Conservation (phyloP, 2,888 invertebrate species). For the Cephus pulcher region DNA sequence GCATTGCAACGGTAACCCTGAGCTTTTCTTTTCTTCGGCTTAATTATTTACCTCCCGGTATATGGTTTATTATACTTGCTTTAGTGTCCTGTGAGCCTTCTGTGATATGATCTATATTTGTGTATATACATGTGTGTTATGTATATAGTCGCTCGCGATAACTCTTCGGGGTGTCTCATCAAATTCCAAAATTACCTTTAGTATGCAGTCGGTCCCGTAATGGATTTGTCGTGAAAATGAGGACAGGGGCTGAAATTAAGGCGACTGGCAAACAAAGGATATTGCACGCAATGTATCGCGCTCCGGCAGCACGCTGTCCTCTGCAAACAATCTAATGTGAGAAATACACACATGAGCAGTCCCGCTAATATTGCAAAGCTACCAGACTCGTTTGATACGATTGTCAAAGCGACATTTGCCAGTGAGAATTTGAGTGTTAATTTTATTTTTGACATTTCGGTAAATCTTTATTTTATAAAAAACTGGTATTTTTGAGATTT, state of each 20-base stretch:
- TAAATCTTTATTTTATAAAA: too few species aligned
- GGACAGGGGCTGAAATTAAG: constrained; percentile 49
- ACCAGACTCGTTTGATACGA: constrained; percentile 37
- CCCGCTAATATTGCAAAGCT: not conserved
- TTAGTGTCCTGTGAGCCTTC: not conserved
- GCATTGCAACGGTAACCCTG: not conserved
- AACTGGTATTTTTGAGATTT: too few species aligned
- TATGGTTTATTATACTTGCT: not conserved
- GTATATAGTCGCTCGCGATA: constrained; percentile 11
- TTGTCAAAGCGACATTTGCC: constrained; percentile 16
- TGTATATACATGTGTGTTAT: not conserved
- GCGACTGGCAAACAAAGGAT: constrained; percentile 59
- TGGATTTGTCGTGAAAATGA: constrained; percentile 53
- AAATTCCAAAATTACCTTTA: too few species aligned
- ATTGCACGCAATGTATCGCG: constrained; percentile 60
- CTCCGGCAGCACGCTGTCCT: constrained; percentile 50
- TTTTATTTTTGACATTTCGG: too few species aligned
- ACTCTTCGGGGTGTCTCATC: constrained; percentile 7
- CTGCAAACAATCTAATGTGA: constrained; percentile 62
- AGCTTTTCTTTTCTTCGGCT: not conserved
- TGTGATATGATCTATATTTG: not conserved
- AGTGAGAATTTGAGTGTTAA: too few species aligned
- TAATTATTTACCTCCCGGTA: not conserved
- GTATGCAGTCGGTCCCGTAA: constrained; percentile 26
- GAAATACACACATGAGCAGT: constrained; percentile 58